Percentiles rank a stretch among this genome's conserved stretches.
Evolutionary conservation across 2,888 invertebrate genomes (phyloP).

Genomic region (Aphodius granarius): DNA sequence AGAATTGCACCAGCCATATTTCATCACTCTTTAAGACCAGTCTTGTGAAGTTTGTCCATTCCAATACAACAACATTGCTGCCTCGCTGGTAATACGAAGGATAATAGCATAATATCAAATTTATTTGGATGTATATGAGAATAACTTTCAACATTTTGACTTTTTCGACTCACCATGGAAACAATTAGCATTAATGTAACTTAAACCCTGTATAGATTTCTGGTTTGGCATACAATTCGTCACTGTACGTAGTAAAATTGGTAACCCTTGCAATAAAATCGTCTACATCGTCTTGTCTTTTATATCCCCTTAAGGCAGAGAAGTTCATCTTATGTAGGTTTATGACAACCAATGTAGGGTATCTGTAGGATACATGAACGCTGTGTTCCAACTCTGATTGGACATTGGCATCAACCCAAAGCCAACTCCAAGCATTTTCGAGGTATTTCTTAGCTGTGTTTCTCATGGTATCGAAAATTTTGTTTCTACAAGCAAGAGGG

Average conservation of each 20-base stretch:
- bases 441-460: background rate
- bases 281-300: background rate
- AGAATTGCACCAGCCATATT: background rate
- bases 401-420: background rate
- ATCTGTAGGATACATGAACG: background rate
- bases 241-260: background rate
- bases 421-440: slow-evolving; percentile 1
- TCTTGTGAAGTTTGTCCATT: slow-evolving; percentile 3
- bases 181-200: background rate
- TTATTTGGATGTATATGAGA: background rate
- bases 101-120: background rate
- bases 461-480: background rate
- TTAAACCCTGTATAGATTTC: background rate
- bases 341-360: slow-evolving; percentile 1
- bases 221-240: background rate
- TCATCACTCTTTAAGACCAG: background rate
- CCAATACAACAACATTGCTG: background rate
- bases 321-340: background rate
- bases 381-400: background rate
- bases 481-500: background rate
- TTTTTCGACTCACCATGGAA: background rate
- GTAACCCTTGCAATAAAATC: background rate
- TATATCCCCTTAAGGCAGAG: background rate
- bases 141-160: background rate
- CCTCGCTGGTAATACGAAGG: background rate